Base-by-base conservation (phyloP, 2,888 invertebrate species). In the Germaria angustata region DNA sequence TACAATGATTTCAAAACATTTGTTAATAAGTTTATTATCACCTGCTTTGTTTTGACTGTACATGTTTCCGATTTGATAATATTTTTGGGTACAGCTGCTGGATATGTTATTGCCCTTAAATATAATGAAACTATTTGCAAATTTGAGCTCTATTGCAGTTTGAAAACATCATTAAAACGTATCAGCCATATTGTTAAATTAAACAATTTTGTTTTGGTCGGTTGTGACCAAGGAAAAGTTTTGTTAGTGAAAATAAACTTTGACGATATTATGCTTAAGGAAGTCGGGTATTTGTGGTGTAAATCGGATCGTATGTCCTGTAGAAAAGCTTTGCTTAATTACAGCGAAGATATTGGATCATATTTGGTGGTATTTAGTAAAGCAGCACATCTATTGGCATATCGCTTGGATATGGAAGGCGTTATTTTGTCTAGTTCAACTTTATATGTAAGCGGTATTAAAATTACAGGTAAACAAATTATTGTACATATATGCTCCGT, bases 351-450 rank as follows among this genome's bases (percentile, higher is more conserved):
- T 2, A 68, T 36, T 0, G 57, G 86, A 13, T 86, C 84, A 22
- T 87, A 87, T 77, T 86, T 88, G 15, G 83, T 90, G 11, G 84
- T 87, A 15, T 88, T 87, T 61, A 85, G 86, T 41, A 90, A 90
- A 73, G 86, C 85, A 0, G 86, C 89, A 0, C 88, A 90, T 84
- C 8, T 89, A 5, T 69, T 91, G 1, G 81, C 85, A n/a, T 90
- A 88, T 86, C 72, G 86, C 22, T 59, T 89, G 44, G 84, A 55
- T 49, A 8, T 6, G 13, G 71, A 79, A 1, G 86, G 80, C 1
- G 68, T 17, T 2, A 11, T 83, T 6, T 5, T 84, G 0, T 86
- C 85, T 53, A 85, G 82, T 61, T 80, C 85, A 2, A 87, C 85
- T 0, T 72, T 84, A 5, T 86, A 88, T 71, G 80, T 86, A 2